A percentile compares a stretch with the other conserved stretches of the same genome.
phyloP scores from a whole-genome alignment of 2,797 vertebrate genomes.

The Enteromius treurensis region DNA sequence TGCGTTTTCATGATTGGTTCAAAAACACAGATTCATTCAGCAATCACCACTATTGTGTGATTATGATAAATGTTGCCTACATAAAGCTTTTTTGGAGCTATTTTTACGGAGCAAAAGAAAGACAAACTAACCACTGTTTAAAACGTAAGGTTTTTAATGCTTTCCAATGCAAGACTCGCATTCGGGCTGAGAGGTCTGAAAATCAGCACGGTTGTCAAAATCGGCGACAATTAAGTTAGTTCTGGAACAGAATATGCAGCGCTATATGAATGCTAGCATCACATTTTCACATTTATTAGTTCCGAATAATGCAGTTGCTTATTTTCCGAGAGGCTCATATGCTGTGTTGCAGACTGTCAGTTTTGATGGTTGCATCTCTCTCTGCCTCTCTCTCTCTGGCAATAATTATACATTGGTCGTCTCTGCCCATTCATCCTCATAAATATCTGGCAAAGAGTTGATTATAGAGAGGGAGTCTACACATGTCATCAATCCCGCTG shows the following conservation, averaged over 20 bases:
- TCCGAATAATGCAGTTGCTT: not conserved
- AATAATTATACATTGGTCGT: conserved; percentile 40
- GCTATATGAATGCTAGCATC: not conserved
- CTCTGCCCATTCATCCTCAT: conserved; percentile 42
- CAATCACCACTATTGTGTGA: too few species aligned
- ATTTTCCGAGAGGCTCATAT: not conserved
- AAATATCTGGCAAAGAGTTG: conserved; percentile 25
- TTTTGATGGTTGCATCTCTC: conserved; percentile 13
- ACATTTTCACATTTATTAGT: conserved; percentile 4
- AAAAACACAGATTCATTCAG: conserved; percentile 10
- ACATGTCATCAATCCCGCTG: conserved; percentile 20
- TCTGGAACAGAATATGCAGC: not conserved
- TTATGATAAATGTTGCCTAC: not conserved
- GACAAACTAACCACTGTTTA: too few species aligned
- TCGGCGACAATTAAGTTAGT: not conserved
- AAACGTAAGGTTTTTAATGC: not conserved
- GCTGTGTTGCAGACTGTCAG: not conserved
- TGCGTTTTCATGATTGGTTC: not conserved
- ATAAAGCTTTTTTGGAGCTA: not conserved
- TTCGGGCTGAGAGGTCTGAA: not conserved
- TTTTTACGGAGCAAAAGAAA: not conserved
- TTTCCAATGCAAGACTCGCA: not conserved
- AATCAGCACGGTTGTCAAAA: not conserved
- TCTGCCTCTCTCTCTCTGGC: conserved; percentile 12
- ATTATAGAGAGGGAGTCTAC: conserved; percentile 20